Evolutionary conservation across 2,797 vertebrate species (phyloP).

Genomic region (Corythornis leucogaster): DNA sequence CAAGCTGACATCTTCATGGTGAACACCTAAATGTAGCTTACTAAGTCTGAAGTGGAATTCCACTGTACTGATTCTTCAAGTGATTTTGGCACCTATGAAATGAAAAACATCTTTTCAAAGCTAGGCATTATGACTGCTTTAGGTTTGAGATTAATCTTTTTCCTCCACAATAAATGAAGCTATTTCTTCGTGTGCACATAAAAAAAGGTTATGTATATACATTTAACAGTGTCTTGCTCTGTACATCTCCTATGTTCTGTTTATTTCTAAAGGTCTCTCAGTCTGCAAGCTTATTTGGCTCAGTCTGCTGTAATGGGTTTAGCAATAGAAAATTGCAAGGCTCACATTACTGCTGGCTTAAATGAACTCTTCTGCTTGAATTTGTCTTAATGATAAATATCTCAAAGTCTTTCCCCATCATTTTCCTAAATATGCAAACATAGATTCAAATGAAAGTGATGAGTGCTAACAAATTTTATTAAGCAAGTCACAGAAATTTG

Average conservation of each 20-base stretch:
- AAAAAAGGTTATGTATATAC: neutral
- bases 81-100: neutral
- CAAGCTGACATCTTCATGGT: neutral
- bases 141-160: neutral
- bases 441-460: neutral
- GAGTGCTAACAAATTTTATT: neutral
- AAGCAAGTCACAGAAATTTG: neutral
- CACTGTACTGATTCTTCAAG: neutral
- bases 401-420: neutral
- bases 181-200: neutral
- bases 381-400: neutral
- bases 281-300: neutral
- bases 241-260: neutral
- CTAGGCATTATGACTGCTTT: neutral
- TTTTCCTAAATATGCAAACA: slow-evolving; percentile 3
- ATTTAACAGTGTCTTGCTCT: neutral
- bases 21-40: neutral
- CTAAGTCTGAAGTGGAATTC: neutral
- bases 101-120: neutral
- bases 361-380: slow-evolving; percentile 5
- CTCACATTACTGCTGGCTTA: neutral
- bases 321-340: neutral
- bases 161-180: neutral
- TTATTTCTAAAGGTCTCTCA: neutral
- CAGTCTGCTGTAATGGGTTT: neutral